phyloP scores from a whole-genome alignment of 64 coral and sea anemone species.

The Montipora cactus region DNA sequence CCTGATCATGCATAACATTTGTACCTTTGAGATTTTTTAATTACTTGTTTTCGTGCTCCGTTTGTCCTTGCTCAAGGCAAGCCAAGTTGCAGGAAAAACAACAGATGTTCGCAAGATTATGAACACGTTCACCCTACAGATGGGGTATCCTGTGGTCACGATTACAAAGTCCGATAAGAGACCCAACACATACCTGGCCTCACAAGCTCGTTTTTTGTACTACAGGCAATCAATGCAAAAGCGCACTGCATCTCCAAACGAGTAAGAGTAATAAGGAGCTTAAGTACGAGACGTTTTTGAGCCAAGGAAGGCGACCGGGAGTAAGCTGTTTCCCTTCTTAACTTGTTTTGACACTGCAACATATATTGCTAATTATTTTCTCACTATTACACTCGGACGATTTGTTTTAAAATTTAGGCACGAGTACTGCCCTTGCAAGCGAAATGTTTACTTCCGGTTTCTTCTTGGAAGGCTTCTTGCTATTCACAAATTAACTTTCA shows the following conservation, averaged over 20 bases:
- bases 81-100: neutral
- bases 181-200: slow-evolving; percentile 19
- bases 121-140: slow-evolving; percentile 43
- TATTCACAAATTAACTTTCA: too few species aligned
- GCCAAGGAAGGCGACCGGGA: too few species aligned
- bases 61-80: neutral
- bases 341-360: too few species aligned
- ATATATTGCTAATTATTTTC: too few species aligned
- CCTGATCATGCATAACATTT: too few species aligned
- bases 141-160: slow-evolving; percentile 63
- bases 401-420: too few species aligned
- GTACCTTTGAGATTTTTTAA: too few species aligned
- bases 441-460: too few species aligned
- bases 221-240: slow-evolving; percentile 26
- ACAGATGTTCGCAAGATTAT: slow-evolving; percentile 3
- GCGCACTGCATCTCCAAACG: neutral
- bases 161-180: slow-evolving; percentile 1
- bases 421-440: too few species aligned
- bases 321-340: too few species aligned
- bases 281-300: neutral
- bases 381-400: too few species aligned
- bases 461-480: too few species aligned
- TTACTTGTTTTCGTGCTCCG: neutral
- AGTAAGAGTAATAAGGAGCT: neutral
- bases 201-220: slow-evolving; percentile 62